Conservation (phyloP, 2,888 invertebrate genomes). For the Colostygia pectinataria region DNA sequence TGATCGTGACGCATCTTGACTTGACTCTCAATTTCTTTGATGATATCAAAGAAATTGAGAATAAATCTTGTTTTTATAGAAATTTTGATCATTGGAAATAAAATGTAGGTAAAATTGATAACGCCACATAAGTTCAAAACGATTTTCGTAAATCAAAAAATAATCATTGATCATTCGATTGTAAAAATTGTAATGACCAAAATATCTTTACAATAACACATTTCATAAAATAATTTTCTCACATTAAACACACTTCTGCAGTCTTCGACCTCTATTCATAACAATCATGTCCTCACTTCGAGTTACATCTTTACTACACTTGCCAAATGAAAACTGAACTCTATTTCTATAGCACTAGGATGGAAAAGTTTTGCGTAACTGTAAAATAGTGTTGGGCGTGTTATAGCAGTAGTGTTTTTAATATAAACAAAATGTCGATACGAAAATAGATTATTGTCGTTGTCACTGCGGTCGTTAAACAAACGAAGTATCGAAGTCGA, state of each 20-base stretch:
- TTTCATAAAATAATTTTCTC: constrained; percentile 48
- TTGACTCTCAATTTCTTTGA: too few relatives aligned
- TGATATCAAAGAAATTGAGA: too few relatives aligned
- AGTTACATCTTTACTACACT: constrained; percentile 26
- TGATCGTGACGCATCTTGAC: too few relatives aligned
- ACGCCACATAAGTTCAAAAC: too few relatives aligned
- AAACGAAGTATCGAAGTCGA: constrained; percentile 48
- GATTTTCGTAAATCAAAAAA: too few relatives aligned
- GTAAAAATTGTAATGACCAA: too few relatives aligned
- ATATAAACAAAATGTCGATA: constrained; percentile 73
- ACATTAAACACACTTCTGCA: constrained; percentile 42
- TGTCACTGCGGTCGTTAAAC: constrained; percentile 65
- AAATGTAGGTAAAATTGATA: too few relatives aligned
- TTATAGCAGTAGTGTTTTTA: constrained; percentile 61
- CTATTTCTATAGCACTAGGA: background rate
- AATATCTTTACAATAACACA: constrained; percentile 33
- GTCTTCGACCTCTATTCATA: constrained; percentile 71
- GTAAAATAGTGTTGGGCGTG: constrained; percentile 32
- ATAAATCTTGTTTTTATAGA: too few relatives aligned
- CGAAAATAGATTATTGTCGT: constrained; percentile 73
- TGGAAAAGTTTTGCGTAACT: background rate
- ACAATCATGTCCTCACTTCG: constrained; percentile 59
- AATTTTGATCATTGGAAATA: too few relatives aligned
- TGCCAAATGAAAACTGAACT: constrained; percentile 7
- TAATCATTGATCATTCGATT: too few relatives aligned